phyloP scores from a whole-genome alignment of 2,888 invertebrate genomes.

The Deilephila porcellus region DNA sequence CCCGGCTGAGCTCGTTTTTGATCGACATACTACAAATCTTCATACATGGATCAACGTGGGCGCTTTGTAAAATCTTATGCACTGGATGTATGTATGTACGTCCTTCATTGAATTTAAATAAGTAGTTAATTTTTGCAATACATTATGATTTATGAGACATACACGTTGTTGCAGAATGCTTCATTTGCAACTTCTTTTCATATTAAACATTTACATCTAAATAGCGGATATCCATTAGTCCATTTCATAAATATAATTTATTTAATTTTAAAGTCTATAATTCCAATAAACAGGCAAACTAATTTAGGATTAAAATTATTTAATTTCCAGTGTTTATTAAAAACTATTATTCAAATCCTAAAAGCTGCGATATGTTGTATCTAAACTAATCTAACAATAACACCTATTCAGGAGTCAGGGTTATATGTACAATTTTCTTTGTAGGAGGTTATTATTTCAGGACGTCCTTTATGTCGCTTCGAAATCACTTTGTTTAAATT shows the following conservation, averaged over 20 bases:
- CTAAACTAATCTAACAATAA: background rate
- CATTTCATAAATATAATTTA: too few relatives aligned
- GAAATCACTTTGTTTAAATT: constrained; percentile 15
- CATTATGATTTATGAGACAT: too few relatives aligned
- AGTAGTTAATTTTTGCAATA: background rate
- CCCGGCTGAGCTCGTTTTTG: background rate
- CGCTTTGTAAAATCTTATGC: background rate
- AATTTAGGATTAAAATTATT: too few relatives aligned
- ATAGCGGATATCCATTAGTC: too few relatives aligned
- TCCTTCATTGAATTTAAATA: background rate
- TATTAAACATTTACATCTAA: too few relatives aligned
- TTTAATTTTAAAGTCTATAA: too few relatives aligned
- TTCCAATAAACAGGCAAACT: too few relatives aligned
- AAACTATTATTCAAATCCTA: too few relatives aligned
- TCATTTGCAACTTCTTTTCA: too few relatives aligned
- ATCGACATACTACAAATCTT: constrained; percentile 14
- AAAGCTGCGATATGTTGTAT: background rate
- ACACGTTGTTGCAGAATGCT: too few relatives aligned
- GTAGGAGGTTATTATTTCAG: background rate
- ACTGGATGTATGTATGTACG: background rate
- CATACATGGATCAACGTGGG: constrained; percentile 1
- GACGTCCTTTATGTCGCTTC: constrained; percentile 5
- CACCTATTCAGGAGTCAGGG: background rate
- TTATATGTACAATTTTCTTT: background rate
- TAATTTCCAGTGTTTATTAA: too few relatives aligned